Evolutionary conservation across 2,888 invertebrate species (phyloP).

Genomic region (Aspidapion aeneum): DNA sequence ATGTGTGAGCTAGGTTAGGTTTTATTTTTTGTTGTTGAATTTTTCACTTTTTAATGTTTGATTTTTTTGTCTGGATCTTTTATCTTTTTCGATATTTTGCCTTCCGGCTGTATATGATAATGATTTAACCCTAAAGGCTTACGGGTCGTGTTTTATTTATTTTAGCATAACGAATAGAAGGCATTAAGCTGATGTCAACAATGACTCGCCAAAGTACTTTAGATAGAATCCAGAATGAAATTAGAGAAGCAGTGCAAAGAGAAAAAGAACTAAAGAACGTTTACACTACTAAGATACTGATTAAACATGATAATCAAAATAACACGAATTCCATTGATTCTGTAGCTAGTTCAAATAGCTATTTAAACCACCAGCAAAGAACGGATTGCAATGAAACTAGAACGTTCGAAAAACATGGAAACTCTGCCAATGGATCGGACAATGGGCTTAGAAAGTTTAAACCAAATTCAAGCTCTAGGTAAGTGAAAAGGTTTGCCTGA

Average conservation of each 20-base stretch:
- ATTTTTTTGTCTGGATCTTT: no score
- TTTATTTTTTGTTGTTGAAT: no score
- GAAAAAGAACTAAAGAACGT: slow-evolving; percentile 76
- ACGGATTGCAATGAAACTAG: background rate
- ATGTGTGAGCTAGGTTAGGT: no score
- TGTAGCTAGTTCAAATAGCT: background rate
- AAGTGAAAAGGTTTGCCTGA: no score
- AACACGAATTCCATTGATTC: background rate
- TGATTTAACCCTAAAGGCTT: no score
- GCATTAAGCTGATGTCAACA: no score
- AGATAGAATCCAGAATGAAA: slow-evolving; percentile 84
- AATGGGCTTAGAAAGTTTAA: slow-evolving; percentile 60
- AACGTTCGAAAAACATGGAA: slow-evolving; percentile 1
- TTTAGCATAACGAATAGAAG: no score
- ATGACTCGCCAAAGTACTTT: slow-evolving; percentile 55
- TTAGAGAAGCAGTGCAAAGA: slow-evolving; percentile 78
- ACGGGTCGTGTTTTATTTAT: no score
- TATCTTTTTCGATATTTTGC: no score
- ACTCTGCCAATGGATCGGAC: background rate
- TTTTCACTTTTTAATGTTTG: no score
- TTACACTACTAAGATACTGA: slow-evolving; percentile 21
- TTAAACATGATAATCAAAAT: slow-evolving; percentile 4
- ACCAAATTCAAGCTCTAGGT: slow-evolving; percentile 45
- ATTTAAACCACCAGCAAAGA: background rate
- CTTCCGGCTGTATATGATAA: no score